Conservation (phyloP, 2,888 invertebrate species). For the Nomada ferruginata region DNA sequence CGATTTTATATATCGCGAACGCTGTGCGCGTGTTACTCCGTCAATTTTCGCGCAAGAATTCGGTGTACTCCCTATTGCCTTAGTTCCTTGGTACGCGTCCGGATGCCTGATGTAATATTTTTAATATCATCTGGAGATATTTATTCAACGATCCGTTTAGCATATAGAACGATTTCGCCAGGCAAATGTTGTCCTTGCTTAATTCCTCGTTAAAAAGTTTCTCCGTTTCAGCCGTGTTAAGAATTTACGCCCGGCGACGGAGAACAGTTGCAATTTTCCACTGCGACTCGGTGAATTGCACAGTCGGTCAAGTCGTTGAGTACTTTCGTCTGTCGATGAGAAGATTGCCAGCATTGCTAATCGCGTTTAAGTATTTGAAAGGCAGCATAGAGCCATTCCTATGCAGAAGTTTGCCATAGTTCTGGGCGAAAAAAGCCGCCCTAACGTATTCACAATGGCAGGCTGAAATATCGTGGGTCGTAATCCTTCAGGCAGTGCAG, state of each 20-base stretch:
- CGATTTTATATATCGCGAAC: neutral
- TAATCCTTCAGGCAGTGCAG: constrained; percentile 31
- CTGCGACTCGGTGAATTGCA: neutral
- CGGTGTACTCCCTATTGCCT: neutral
- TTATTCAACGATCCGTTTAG: neutral
- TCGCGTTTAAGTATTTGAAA: neutral
- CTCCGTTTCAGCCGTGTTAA: neutral
- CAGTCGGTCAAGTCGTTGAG: neutral
- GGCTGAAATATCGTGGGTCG: constrained; percentile 12
- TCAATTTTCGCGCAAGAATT: neutral
- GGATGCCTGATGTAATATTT: neutral
- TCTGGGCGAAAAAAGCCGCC: neutral
- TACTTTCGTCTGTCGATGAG: neutral
- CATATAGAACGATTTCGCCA: constrained; percentile 2
- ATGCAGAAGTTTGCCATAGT: neutral
- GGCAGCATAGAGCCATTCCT: neutral
- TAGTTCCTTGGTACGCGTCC: neutral
- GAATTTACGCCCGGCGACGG: neutral
- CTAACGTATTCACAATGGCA: neutral
- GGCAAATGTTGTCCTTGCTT: neutral
- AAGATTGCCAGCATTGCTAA: neutral
- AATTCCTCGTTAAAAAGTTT: neutral
- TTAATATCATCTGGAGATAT: neutral
- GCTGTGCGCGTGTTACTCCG: neutral
- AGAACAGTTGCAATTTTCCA: neutral